These are phyloP conservation scores for Cephalopholis sonnerati DNA, from an alignment of 2,113 vertebrate genomes.

Conservation along the genomic window DNA sequence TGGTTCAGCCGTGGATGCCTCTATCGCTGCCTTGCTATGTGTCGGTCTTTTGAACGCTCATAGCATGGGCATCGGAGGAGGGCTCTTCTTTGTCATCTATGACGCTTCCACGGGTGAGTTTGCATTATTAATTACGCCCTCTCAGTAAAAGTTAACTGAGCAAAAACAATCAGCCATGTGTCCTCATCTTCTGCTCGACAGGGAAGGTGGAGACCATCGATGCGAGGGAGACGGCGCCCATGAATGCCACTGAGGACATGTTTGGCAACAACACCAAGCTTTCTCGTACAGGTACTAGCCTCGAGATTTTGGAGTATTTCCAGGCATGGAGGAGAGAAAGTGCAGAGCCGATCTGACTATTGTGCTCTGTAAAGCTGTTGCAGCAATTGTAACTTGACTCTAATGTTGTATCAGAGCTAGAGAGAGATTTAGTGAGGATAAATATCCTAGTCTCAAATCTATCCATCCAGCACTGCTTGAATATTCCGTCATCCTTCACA, in stretches of 20 bases:
- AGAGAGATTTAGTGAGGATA: constrained; percentile 36
- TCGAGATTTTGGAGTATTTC: constrained; percentile 22
- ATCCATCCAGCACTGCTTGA: not conserved
- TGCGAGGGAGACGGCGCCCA: constrained; percentile 93
- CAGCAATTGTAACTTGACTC: not conserved
- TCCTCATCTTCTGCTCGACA: constrained; percentile 69
- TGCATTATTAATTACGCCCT: not conserved
- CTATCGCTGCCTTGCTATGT: constrained; percentile 93
- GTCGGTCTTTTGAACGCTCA: constrained; percentile 92
- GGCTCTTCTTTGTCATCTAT: constrained; percentile 92
- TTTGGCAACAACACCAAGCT: constrained; percentile 89
- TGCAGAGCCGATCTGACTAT: not conserved
- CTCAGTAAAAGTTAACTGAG: not conserved
- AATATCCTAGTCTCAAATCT: constrained; percentile 1
- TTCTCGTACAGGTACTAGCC: constrained; percentile 87
- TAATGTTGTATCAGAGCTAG: not conserved
- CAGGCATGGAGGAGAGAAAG: constrained; percentile 65
- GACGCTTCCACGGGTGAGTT: constrained; percentile 87
- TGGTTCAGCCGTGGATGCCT: constrained; percentile 92
- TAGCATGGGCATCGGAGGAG: constrained; percentile 97
- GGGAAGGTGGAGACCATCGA: constrained; percentile 94
- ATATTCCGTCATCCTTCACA: constrained; percentile 4
- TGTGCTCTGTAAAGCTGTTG: constrained; percentile 5
- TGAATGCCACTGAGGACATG: constrained; percentile 84
- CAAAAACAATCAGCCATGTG: not conserved